Base-by-base conservation (phyloP, 2,113 vertebrate genomes). In the Microtus richardsoni region DNA sequence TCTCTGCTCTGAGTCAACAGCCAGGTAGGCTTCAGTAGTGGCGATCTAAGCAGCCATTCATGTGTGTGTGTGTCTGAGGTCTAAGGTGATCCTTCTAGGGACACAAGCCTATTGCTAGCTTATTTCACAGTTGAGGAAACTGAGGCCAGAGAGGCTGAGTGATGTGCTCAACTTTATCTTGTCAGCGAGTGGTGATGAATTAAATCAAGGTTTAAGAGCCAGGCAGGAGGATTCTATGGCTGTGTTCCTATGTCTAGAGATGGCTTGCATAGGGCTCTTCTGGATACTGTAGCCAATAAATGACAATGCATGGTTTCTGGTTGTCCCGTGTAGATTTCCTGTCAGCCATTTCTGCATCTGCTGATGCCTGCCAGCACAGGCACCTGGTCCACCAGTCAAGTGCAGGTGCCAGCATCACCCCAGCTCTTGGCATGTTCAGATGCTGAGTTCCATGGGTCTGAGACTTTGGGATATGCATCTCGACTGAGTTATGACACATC, bases 41-140 rank as follows among this genome's bases (percentile, higher is more conserved):
- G 33, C 1, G 2, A 28, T 41, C 49, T 71, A 17, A 36, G 16
- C 13, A 75, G 47, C 4, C 30, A 36, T 36, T 66, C 6, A 0
- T 8, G 49, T 49, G 4, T 0, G 47, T 49, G 7, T 28, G 8
- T 13, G 24, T 3, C 16, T 3, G 4, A 1, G 1, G 22, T 28
- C 33, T 73, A 17, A 5, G 10, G n/a, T 28, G 7, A 10, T 70
- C 60, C 33, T 86, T 30, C 33, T 47, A 71, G n/a, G 49, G 70
- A 17, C n/a, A 26, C 0, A 0, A 5, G 22, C 39, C 60, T 24
- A 1, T 73, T 36, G 64, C 11, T 2, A 36, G 49, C 52, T 88
- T 60, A 36, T 47, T 87, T 89, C 58, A 33, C 4, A 36, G 36
- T 7, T 49, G 54, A 70, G 58, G 28, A 88, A 78, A 86, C 64